Percentiles rank a stretch among this genome's conserved stretches.
phyloP scores from a whole-genome alignment of 1,140 invertebrate genomes.

The Seison nebaliae region DNA sequence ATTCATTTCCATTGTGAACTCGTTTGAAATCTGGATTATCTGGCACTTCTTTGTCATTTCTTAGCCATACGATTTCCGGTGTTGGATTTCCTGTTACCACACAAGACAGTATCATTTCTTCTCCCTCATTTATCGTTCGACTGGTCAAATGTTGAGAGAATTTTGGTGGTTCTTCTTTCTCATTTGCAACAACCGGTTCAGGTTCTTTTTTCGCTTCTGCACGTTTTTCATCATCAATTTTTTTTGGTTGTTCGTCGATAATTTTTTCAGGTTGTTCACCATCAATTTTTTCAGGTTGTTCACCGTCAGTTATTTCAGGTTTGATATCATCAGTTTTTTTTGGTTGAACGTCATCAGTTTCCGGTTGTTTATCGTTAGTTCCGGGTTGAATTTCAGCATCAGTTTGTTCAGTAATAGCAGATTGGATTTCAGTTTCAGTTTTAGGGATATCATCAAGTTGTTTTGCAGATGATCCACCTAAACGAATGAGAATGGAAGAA shows the following conservation, averaged over 20 bases:
- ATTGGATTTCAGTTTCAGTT: too few relatives aligned
- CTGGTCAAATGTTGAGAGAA: neutral
- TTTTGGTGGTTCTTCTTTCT: neutral
- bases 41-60: slow-evolving; percentile 13
- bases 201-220: slow-evolving; percentile 9
- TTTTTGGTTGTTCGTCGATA: neutral
- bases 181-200: slow-evolving; percentile 4
- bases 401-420: neutral
- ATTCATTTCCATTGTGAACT: slow-evolving; percentile 1
- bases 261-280: neutral
- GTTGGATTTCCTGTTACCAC: slow-evolving; percentile 1
- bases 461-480: too few relatives aligned
- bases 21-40: slow-evolving; percentile 13
- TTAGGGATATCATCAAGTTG: too few relatives aligned
- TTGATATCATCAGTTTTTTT: neutral
- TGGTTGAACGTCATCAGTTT: neutral
- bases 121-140: slow-evolving; percentile 10
- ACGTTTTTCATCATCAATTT: slow-evolving; percentile 10
- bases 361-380: neutral
- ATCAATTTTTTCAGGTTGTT: too few relatives aligned
- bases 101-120: slow-evolving; percentile 1
- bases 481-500: too few relatives aligned
- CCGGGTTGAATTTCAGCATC: neutral
- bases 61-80: slow-evolving; percentile 7
- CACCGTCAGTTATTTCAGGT: neutral